Percentiles rank a stretch among this genome's conserved stretches.
Evolutionary conservation across 2,113 vertebrate species (phyloP).

Genomic region (Tragulus kanchil): DNA sequence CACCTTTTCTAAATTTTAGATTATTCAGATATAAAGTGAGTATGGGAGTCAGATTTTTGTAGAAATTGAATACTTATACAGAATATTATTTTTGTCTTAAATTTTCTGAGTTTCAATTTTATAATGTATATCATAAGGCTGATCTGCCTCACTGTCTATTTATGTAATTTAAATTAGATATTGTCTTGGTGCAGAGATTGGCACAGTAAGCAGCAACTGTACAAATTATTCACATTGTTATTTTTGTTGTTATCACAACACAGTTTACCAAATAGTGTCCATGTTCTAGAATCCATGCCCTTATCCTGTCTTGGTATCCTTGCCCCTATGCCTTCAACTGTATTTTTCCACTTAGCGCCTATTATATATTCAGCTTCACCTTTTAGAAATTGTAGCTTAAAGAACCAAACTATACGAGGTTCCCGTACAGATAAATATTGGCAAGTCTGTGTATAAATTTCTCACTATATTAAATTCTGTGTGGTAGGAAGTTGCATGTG

Average conservation of each 20-base stretch:
- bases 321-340: neutral
- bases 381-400: neutral
- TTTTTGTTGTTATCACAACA: neutral
- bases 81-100: neutral
- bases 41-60: neutral
- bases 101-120: neutral
- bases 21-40: neutral
- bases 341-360: neutral
- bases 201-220: neutral
- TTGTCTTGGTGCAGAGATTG: neutral
- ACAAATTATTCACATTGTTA: neutral
- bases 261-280: neutral
- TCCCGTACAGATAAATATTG: neutral
- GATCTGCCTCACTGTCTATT: neutral
- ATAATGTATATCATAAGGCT: neutral
- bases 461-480: neutral
- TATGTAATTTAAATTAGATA: neutral
- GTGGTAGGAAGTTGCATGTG: neutral
- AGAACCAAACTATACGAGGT: neutral
- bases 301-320: neutral
- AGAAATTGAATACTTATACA: neutral
- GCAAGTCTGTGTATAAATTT: neutral
- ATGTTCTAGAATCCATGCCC: neutral
- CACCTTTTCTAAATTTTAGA: slow-evolving; percentile 6
- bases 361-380: neutral